Conservation (phyloP, 2,113 vertebrate species). For the Talpa occidentalis region DNA sequence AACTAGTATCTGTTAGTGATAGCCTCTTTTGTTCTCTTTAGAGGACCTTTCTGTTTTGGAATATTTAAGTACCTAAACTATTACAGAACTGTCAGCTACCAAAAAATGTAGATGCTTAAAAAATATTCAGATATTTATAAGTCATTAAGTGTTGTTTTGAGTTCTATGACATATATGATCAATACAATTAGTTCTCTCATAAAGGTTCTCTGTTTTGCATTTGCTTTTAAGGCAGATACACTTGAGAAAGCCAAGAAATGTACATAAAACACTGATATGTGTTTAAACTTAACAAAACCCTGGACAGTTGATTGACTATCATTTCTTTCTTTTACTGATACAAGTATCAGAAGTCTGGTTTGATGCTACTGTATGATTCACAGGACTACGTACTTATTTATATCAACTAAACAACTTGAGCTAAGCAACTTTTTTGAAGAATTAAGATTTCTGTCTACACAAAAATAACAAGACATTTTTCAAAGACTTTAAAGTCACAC, state of each 20-base stretch:
- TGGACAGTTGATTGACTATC: neutral
- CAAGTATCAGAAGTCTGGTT: neutral
- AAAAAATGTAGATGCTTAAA: conserved; percentile 43
- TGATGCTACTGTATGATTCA: conserved; percentile 9
- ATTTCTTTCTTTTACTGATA: conserved; percentile 49
- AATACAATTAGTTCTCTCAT: neutral
- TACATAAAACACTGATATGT: neutral
- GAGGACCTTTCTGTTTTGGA: neutral
- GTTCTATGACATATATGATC: neutral
- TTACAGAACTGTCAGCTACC: conserved; percentile 18
- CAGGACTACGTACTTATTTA: neutral
- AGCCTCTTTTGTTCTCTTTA: conserved; percentile 3
- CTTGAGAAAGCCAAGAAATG: neutral
- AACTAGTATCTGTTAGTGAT: conserved; percentile 51
- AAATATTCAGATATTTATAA: conserved; percentile 30
- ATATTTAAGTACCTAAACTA: conserved; percentile 24
- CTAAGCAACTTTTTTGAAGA: conserved; percentile 7
- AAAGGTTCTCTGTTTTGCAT: conserved; percentile 3
- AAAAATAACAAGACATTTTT: conserved; percentile 23
- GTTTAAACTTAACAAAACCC: conserved; percentile 37
- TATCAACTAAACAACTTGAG: neutral
- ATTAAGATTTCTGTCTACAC: conserved; percentile 34
- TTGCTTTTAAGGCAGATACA: conserved; percentile 52
- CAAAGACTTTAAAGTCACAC: conserved; percentile 25
- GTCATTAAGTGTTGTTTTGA: conserved; percentile 9